A percentile compares a stretch with the other conserved stretches of the same genome.
Evolutionary conservation across 1,140 invertebrate genomes (phyloP).

Genomic region (Brachystomella parvula): DNA sequence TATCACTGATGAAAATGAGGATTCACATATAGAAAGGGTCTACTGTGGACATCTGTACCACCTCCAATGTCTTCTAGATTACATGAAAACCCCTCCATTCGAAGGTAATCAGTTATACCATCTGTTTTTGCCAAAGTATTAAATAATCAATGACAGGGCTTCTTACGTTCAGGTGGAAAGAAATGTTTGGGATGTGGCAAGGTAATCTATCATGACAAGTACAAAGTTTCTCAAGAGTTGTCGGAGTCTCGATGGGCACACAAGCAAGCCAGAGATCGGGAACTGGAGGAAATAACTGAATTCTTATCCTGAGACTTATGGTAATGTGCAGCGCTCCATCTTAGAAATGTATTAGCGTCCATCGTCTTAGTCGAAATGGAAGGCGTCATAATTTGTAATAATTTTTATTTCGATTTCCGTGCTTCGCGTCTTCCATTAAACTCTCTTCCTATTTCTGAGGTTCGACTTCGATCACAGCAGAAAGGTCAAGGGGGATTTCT

Average conservation of each 20-base stretch:
- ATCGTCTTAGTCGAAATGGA: too few relatives aligned
- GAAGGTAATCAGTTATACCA: constrained; percentile 48
- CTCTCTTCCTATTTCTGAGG: too few relatives aligned
- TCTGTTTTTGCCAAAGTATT: constrained; percentile 9
- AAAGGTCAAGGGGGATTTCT: too few relatives aligned
- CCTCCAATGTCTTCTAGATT: constrained; percentile 59
- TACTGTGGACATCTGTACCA: constrained; percentile 71
- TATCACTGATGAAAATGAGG: constrained; percentile 51
- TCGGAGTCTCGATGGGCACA: constrained; percentile 70
- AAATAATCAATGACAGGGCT: constrained; percentile 19
- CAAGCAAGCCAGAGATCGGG: constrained; percentile 62
- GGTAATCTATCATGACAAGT: constrained; percentile 65
- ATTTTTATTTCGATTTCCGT: too few relatives aligned
- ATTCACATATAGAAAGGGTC: constrained; percentile 58
- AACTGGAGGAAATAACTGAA: constrained; percentile 65
- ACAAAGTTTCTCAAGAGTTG: constrained; percentile 59
- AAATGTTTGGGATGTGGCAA: constrained; percentile 55
- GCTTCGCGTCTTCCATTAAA: too few relatives aligned
- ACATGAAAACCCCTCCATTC: constrained; percentile 68
- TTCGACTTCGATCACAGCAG: too few relatives aligned
- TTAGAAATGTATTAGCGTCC: too few relatives aligned
- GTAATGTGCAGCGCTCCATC: too few relatives aligned
- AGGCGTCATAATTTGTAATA: too few relatives aligned
- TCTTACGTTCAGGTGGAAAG: constrained; percentile 50
- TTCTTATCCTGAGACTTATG: constrained; percentile 47